Evolutionary conservation across 2,888 invertebrate species (phyloP).

Genomic region (Volucella bombylans): DNA sequence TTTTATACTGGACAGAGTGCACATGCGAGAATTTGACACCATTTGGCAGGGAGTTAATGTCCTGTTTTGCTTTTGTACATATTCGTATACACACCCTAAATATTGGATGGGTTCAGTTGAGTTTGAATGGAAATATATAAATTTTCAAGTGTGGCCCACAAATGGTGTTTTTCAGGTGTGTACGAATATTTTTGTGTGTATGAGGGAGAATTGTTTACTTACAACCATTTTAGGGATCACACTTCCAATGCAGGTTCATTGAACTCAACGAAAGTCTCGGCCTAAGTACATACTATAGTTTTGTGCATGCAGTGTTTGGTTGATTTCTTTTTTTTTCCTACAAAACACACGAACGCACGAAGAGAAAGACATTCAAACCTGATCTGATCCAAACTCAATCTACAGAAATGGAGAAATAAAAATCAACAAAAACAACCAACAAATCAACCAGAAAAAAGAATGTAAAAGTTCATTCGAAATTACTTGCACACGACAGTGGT

Average conservation of each 20-base stretch:
- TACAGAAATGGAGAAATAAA: not conserved
- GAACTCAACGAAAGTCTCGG: slow-evolving; percentile 43
- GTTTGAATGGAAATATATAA: not conserved
- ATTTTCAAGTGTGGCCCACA: slow-evolving; percentile 5
- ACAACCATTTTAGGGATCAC: slow-evolving; percentile 6
- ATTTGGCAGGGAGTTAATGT: slow-evolving; percentile 46
- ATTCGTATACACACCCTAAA: no score
- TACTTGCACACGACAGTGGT: slow-evolving; percentile 39
- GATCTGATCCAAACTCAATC: slow-evolving; percentile 32
- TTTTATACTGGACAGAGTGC: slow-evolving; percentile 13
- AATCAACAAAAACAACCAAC: slow-evolving; percentile 1
- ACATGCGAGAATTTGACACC: slow-evolving; percentile 65
- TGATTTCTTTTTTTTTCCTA: slow-evolving; percentile 3
- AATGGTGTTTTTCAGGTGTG: not conserved
- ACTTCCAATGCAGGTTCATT: slow-evolving; percentile 39
- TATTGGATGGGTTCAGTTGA: no score
- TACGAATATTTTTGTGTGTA: slow-evolving; percentile 8
- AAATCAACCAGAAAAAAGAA: slow-evolving; percentile 9
- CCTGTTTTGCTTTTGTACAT: slow-evolving; percentile 19
- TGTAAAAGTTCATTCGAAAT: slow-evolving; percentile 33
- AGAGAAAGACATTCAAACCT: slow-evolving; percentile 13
- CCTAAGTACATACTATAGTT: not conserved
- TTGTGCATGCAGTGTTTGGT: not conserved
- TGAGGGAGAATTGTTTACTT: slow-evolving; percentile 34
- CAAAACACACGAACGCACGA: not conserved